These are phyloP conservation scores for Cyanoderma ruficeps DNA, from an alignment of 2,113 vertebrate species.

Conservation along the genomic window DNA sequence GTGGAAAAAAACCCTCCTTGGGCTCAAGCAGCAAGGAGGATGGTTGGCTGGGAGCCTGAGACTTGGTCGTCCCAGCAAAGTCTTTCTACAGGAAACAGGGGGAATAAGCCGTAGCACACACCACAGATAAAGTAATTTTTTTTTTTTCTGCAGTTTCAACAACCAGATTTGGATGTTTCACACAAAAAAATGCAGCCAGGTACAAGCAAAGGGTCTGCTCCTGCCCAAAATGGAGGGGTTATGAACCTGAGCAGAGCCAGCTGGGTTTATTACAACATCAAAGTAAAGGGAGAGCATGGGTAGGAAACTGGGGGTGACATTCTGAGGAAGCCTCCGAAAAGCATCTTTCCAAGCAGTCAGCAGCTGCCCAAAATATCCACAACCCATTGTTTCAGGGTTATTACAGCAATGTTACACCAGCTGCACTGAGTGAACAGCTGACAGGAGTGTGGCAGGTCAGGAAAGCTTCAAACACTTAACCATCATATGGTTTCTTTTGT, in stretches of 20 bases:
- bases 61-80: not conserved
- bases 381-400: not conserved
- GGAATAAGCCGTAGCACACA: accelerated
- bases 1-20: not conserved
- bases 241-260: not conserved
- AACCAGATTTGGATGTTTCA: not conserved
- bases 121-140: not conserved
- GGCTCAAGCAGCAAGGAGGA: not conserved
- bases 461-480: not conserved
- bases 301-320: not conserved
- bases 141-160: not conserved
- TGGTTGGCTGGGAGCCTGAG: not conserved
- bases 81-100: not conserved
- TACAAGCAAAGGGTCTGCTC: not conserved
- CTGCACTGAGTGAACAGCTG: not conserved
- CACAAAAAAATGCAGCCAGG: not conserved
- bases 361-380: not conserved
- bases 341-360: not conserved
- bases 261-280: not conserved
- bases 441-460: not conserved
- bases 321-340: not conserved
- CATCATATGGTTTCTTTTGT: not conserved
- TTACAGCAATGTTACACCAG: not conserved
- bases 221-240: accelerated
- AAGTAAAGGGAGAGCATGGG: not conserved